Conservation (phyloP, 2,113 vertebrate genomes). For the Archocentrus centrarchus region DNA sequence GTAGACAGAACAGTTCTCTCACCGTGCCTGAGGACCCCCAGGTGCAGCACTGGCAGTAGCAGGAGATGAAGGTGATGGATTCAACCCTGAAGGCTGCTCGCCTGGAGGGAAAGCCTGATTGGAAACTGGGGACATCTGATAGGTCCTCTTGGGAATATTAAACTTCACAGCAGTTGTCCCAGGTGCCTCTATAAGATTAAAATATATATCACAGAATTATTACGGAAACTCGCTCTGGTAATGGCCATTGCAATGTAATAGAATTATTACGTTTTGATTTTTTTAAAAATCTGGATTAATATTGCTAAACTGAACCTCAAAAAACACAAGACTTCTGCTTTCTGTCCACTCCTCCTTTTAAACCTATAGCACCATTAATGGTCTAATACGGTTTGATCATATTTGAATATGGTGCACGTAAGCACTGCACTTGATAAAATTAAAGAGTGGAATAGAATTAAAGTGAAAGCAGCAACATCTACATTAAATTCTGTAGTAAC, state of each 20-base stretch:
- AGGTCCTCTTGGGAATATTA: constrained; percentile 89
- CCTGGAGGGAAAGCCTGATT: constrained; percentile 81
- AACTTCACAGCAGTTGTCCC: constrained; percentile 88
- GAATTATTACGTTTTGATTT: not conserved
- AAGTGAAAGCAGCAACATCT: not conserved
- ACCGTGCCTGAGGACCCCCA: constrained; percentile 74
- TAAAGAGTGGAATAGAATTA: not conserved
- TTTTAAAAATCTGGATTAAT: not conserved
- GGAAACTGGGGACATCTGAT: constrained; percentile 78
- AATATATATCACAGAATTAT: not conserved
- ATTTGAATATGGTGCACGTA: not conserved
- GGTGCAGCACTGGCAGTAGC: constrained; percentile 50
- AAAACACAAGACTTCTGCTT: not conserved
- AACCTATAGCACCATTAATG: not conserved
- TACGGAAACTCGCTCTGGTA: not conserved
- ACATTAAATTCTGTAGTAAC: not conserved
- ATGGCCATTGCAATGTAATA: not conserved
- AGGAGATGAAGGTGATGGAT: constrained; percentile 61
- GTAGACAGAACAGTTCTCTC: not conserved
- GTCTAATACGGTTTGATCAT: not conserved
- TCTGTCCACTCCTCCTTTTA: not conserved
- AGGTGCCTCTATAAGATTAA: constrained; percentile 84
- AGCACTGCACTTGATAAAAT: not conserved
- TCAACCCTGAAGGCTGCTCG: constrained; percentile 72
- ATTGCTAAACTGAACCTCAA: not conserved